Percentiles rank a stretch among this genome's conserved stretches.
Conservation (phyloP, 2,888 invertebrate genomes). For the Meghimatium bilineatum region DNA sequence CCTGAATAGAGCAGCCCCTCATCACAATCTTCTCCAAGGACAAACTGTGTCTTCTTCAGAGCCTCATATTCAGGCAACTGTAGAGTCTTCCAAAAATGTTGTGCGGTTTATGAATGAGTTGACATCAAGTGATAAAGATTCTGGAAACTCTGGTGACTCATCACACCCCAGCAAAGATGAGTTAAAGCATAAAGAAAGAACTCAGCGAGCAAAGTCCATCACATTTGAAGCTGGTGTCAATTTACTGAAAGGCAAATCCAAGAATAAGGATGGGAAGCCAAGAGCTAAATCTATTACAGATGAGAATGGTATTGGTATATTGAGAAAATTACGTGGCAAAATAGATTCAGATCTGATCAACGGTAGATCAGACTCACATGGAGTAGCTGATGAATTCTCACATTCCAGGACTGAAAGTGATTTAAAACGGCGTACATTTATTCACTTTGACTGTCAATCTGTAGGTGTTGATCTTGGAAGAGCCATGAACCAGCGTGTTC, state of each 20-base stretch:
- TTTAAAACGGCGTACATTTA: constrained; percentile 83
- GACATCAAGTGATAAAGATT: constrained; percentile 55
- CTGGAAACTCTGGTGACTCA: constrained; percentile 52
- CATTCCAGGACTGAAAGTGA: constrained; percentile 62
- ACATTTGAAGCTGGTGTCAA: constrained; percentile 68
- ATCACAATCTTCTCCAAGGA: constrained; percentile 80
- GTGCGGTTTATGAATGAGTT: constrained; percentile 61
- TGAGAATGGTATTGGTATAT: constrained; percentile 69
- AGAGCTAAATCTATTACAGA: constrained; percentile 72
- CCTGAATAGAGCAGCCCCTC: constrained; percentile 76
- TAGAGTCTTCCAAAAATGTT: constrained; percentile 29
- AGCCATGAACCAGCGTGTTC: constrained; percentile 59
- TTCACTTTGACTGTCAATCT: constrained; percentile 94
- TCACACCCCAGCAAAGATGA: constrained; percentile 63
- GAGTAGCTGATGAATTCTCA: constrained; percentile 55
- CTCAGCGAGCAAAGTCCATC: constrained; percentile 71
- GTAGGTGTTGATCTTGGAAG: constrained; percentile 86
- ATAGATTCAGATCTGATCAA: constrained; percentile 61
- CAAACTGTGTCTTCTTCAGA: constrained; percentile 59
- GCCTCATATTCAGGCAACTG: constrained; percentile 27
- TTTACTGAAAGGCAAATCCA: constrained; percentile 59
- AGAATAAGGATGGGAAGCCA: constrained; percentile 70
- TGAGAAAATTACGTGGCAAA: constrained; percentile 69
- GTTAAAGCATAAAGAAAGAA: constrained; percentile 70
- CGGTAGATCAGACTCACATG: constrained; percentile 59